These are phyloP conservation scores for Trimorus sp. DNA, from an alignment of 2,888 invertebrate species.

Conservation along the genomic window DNA sequence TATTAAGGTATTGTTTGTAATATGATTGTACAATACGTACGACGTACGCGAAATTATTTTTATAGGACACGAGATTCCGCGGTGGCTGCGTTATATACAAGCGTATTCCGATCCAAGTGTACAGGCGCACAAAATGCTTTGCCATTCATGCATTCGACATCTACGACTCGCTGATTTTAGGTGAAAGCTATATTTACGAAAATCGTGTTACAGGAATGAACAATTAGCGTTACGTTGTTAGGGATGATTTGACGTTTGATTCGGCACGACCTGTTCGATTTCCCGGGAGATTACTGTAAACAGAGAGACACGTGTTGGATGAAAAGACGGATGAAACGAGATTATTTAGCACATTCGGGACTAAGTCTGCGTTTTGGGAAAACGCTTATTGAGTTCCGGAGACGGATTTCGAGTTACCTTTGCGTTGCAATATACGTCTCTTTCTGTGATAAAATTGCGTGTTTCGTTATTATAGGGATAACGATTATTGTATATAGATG, in stretches of 20 bases:
- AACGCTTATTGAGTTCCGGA: too few relatives aligned
- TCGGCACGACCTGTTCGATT: too few relatives aligned
- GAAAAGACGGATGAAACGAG: too few relatives aligned
- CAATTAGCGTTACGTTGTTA: too few relatives aligned
- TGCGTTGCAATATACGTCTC: conserved; percentile 11
- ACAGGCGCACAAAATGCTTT: conserved; percentile 33
- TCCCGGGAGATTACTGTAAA: conserved; percentile 7
- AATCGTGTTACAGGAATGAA: not conserved
- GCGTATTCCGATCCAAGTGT: conserved; percentile 29
- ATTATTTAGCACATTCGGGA: too few relatives aligned
- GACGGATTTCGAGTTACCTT: too few relatives aligned
- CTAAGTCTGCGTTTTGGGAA: too few relatives aligned
- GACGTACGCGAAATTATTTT: not conserved
- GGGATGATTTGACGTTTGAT: too few relatives aligned
- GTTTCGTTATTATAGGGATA: conserved; percentile 9
- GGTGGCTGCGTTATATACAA: not conserved
- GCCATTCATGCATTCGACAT: conserved; percentile 21
- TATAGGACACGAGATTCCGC: not conserved
- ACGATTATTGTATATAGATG: conserved; percentile 30
- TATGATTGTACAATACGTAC: not conserved
- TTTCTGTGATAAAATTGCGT: conserved; percentile 21
- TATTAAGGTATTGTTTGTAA: conserved; percentile 2
- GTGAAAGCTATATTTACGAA: conserved; percentile 4
- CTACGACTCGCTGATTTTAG: conserved; percentile 15
- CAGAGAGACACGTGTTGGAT: conserved; percentile 14